These are phyloP conservation scores for Spatulosminthurus flaviceps DNA, from an alignment of 2,888 invertebrate genomes.

Conservation along the genomic window DNA sequence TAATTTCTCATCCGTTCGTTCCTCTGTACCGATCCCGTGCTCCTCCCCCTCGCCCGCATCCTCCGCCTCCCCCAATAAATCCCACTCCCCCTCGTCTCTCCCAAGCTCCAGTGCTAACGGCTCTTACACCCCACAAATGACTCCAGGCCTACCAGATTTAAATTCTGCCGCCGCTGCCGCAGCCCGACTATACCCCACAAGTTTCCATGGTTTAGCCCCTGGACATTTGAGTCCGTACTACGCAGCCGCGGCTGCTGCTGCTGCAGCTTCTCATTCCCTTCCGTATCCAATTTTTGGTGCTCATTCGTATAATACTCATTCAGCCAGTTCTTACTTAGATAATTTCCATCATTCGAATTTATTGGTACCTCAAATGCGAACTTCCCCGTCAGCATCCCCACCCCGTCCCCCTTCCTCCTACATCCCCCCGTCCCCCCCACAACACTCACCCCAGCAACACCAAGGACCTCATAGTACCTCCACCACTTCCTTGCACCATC, in stretches of 20 bases:
- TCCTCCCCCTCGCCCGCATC: slow-evolving; percentile 60
- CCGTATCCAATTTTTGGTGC: slow-evolving; percentile 61
- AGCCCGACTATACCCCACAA: slow-evolving; percentile 51
- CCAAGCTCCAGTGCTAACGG: slow-evolving; percentile 35
- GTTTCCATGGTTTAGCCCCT: slow-evolving; percentile 48
- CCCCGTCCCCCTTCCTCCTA: slow-evolving; percentile 51
- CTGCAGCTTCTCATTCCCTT: slow-evolving; percentile 57
- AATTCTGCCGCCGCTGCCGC: slow-evolving; percentile 51
- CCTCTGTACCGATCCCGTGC: slow-evolving; percentile 61
- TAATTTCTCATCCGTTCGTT: slow-evolving; percentile 54
- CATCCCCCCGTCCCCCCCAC: slow-evolving; percentile 48
- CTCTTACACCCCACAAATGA: slow-evolving; percentile 54
- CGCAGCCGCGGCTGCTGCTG: slow-evolving; percentile 61
- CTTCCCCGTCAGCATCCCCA: slow-evolving; percentile 48
- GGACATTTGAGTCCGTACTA: slow-evolving; percentile 55
- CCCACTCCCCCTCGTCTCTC: slow-evolving; percentile 52
- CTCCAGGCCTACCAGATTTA: slow-evolving; percentile 50
- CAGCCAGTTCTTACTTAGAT: slow-evolving; percentile 60
- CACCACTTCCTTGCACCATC: slow-evolving; percentile 58
- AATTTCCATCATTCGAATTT: slow-evolving; percentile 59
- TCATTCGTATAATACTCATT: slow-evolving; percentile 52
- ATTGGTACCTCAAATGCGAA: slow-evolving; percentile 42
- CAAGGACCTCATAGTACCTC: slow-evolving; percentile 49
- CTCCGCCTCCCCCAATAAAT: slow-evolving; percentile 61
- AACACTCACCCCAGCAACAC: slow-evolving; percentile 48